Conservation (phyloP, 2,113 vertebrate species). For the Anoura caudifer region DNA sequence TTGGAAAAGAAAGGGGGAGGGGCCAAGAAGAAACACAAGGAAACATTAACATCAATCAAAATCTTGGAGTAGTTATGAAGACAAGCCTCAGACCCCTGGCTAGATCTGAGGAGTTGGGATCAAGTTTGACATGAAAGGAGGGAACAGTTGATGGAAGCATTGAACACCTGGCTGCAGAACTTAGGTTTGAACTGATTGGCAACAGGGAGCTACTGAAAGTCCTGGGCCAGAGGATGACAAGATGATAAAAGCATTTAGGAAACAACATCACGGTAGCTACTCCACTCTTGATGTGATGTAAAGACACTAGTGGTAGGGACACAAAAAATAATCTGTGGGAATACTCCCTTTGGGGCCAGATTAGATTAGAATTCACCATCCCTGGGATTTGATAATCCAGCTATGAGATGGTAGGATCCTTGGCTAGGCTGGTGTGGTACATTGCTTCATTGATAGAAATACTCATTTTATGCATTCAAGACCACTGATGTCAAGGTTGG, state of each 20-base stretch:
- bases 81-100: background rate
- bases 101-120: background rate
- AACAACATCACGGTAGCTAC: background rate
- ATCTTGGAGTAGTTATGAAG: background rate
- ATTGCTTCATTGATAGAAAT: background rate
- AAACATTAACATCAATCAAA: background rate
- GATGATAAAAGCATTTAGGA: background rate
- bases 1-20: background rate
- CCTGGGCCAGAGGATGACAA: background rate
- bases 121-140: background rate
- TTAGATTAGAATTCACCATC: background rate
- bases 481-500: background rate
- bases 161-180: background rate
- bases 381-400: background rate
- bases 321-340: background rate
- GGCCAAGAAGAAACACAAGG: background rate
- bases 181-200: background rate
- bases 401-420: background rate
- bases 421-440: background rate
- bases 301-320: background rate
- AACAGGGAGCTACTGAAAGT: background rate
- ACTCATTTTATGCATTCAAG: background rate
- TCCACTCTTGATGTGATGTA: background rate
- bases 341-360: background rate
- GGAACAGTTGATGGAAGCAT: background rate